phyloP scores from a whole-genome alignment of 2,113 vertebrate species.

The Tenrec ecaudatus region DNA sequence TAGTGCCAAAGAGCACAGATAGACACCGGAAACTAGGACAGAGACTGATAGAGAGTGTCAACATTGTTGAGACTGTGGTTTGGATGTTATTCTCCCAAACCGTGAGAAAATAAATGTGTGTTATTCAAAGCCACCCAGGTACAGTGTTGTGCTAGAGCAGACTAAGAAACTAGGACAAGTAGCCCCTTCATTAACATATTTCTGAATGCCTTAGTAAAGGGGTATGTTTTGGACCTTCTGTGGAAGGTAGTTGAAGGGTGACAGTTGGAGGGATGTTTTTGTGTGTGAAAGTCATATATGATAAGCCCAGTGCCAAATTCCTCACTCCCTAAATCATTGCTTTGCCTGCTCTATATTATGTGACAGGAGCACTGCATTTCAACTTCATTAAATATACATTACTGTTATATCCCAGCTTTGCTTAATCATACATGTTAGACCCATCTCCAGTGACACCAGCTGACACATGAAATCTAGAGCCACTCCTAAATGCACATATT shows the following conservation, averaged over 20 bases:
- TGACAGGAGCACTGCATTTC: background rate
- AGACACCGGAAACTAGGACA: background rate
- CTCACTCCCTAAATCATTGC: background rate
- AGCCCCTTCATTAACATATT: background rate
- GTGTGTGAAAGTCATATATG: background rate
- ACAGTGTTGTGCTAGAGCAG: background rate
- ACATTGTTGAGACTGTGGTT: background rate
- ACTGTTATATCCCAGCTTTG: background rate
- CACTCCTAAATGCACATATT: background rate
- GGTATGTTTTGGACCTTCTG: background rate
- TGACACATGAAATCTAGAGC: background rate
- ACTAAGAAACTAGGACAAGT: background rate
- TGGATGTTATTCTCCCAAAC: background rate
- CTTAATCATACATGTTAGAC: background rate
- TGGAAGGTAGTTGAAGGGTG: background rate
- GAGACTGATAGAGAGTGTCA: background rate
- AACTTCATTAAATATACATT: background rate
- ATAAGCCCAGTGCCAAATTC: background rate
- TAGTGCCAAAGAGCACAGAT: background rate
- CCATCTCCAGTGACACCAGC: background rate
- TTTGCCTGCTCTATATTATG: background rate
- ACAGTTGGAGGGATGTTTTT: fast-evolving
- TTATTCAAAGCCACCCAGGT: background rate
- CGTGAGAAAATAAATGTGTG: background rate
- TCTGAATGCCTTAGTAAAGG: background rate